Conservation (phyloP, 2,888 invertebrate species). For the Prosopocoilus inquinatus region DNA sequence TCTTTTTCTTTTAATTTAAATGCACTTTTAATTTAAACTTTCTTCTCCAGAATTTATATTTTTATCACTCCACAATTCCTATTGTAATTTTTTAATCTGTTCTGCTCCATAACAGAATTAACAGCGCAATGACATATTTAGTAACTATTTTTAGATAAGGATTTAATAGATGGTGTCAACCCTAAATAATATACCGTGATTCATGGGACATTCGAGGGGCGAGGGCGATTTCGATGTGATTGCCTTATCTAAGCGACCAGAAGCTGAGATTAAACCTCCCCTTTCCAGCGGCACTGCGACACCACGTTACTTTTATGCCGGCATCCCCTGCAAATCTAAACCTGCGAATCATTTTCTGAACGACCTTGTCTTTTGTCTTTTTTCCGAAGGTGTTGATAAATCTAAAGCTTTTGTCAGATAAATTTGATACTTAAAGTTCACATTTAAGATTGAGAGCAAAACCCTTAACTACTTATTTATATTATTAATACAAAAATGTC, state of each 20-base stretch:
- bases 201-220: conserved; percentile 42
- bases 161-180: conserved; percentile 52
- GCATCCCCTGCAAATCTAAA: neutral
- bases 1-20: neutral
- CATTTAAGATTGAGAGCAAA: too few species aligned
- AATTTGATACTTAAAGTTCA: too few species aligned
- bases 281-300: conserved; percentile 22
- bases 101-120: neutral
- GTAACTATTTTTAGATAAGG: conserved; percentile 49
- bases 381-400: neutral
- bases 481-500: too few species aligned
- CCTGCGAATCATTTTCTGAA: conserved; percentile 3
- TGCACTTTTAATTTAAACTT: neutral
- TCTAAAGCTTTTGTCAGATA: neutral
- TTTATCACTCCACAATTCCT: neutral
- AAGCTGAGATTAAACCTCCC: conserved; percentile 50
- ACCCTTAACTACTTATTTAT: too few species aligned
- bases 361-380: neutral
- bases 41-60: neutral
- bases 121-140: conserved; percentile 34
- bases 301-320: neutral
- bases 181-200: conserved; percentile 49
- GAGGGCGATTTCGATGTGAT: conserved; percentile 47
- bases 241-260: conserved; percentile 53
- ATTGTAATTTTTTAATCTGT: neutral